These are phyloP conservation scores for Perizoma flavofasciatum DNA, from an alignment of 2,888 invertebrate genomes.

Conservation along the genomic window DNA sequence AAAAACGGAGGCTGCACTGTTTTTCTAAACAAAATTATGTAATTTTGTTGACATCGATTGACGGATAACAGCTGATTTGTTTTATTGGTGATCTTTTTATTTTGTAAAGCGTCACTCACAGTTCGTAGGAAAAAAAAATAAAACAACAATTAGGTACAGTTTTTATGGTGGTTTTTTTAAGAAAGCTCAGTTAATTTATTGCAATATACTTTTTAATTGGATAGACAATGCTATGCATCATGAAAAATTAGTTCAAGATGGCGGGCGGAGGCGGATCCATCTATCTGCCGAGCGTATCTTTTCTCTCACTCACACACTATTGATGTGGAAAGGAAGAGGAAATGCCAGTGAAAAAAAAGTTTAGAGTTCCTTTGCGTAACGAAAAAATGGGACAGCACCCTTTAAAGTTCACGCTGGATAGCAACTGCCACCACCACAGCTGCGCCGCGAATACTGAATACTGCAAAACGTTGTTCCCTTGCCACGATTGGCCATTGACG, in stretches of 20 bases:
- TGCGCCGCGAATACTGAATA: too few relatives aligned
- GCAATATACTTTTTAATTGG: constrained; percentile 68
- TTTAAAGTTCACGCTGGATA: too few relatives aligned
- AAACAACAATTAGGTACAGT: constrained; percentile 49
- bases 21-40: constrained; percentile 84
- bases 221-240: constrained; percentile 63
- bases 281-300: not conserved
- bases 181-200: constrained; percentile 42
- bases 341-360: constrained; percentile 60
- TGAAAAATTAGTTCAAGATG: constrained; percentile 76
- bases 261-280: constrained; percentile 42
- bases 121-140: constrained; percentile 39
- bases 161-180: constrained; percentile 53
- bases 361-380: constrained; percentile 1
- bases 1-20: constrained; percentile 78
- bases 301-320: constrained; percentile 2
- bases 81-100: constrained; percentile 77
- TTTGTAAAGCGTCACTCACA: constrained; percentile 44
- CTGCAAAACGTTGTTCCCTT: too few relatives aligned
- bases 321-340: constrained; percentile 32
- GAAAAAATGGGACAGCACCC: too few relatives aligned
- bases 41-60: constrained; percentile 85
- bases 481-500: too few relatives aligned
- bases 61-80: constrained; percentile 84
- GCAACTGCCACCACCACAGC: too few relatives aligned